Conservation (phyloP, 2,113 vertebrate genomes). For the Dasyornis broadbenti region DNA sequence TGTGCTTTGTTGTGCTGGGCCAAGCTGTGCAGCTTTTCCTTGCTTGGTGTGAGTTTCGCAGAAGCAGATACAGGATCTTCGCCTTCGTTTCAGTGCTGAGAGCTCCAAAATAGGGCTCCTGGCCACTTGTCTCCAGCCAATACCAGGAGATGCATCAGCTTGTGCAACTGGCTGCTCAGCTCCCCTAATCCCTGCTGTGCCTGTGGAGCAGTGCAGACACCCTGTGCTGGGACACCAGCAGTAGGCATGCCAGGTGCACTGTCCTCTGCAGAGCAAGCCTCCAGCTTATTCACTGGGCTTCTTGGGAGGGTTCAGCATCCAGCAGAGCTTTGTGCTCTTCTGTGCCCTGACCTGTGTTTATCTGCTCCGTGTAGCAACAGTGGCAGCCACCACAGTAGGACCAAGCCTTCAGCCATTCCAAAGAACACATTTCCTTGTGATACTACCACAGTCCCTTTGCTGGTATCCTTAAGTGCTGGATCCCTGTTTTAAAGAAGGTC, state of each 20-base stretch:
- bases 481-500: background rate
- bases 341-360: background rate
- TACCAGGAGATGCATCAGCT: background rate
- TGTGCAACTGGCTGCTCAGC: background rate
- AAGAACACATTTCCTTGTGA: background rate
- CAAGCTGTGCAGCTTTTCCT: background rate
- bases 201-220: background rate
- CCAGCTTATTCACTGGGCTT: accelerated
- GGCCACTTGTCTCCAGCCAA: background rate
- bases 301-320: background rate
- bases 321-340: background rate
- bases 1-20: background rate
- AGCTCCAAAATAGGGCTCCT: background rate
- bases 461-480: background rate
- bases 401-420: background rate
- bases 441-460: background rate
- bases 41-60: background rate
- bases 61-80: background rate
- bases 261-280: background rate
- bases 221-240: background rate
- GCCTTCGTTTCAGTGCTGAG: background rate
- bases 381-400: background rate
- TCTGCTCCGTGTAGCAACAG: background rate
- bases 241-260: accelerated
- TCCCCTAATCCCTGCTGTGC: background rate